Base-by-base conservation (phyloP, 2,113 vertebrate genomes). In the Pontoporia blainvillei region DNA sequence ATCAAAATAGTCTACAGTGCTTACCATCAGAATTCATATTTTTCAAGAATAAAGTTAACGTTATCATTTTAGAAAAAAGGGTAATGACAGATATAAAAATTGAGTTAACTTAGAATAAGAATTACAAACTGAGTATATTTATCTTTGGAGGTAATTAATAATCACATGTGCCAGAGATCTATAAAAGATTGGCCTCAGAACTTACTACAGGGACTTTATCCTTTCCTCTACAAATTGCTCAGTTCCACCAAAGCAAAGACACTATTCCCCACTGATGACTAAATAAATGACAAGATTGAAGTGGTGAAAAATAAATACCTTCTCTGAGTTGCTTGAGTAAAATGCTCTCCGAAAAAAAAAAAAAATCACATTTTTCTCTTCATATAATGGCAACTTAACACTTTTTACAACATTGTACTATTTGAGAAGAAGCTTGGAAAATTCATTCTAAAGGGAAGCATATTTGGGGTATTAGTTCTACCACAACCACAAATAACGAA, bases 231-330 rank as follows among this genome's bases (percentile, higher is more conserved):
- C 84, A 98, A 97, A 98, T 98, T 97, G 96, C 92, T 96, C 92
- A 95, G 95, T 95, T 97, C 61, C 90, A 93, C 95, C 86, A 96
- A 90, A 96, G 96, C 93, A 96, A 96, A 97, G 96, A 96, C 91
- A 94, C 78, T 93, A 96, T 95, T 97, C 96, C 96, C 96, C 69
- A 92, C 69, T 95, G 97, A 97, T 71, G 93, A 49, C 97, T 97
- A 97, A 98, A 98, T 96, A 97, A 98, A 97, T 98, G 97, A 97
- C 96, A 97, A 96, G 86, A 69, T 96, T 90, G 96, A 94, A 97
- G 95, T 90, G 87, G 81, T 89, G 75, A 95, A 97, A 96, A 97
- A 97, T 79, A 97, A 96, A 97, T 95, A 93, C 52, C n/a, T 95
- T 95, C 78, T 93, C 54, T 57, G 86, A 95, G 96, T 95, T 96